Percentiles rank a stretch among this genome's conserved stretches.
These are phyloP conservation scores for Cydia pomonella DNA, from an alignment of 1,140 invertebrate species.

Conservation along the genomic window DNA sequence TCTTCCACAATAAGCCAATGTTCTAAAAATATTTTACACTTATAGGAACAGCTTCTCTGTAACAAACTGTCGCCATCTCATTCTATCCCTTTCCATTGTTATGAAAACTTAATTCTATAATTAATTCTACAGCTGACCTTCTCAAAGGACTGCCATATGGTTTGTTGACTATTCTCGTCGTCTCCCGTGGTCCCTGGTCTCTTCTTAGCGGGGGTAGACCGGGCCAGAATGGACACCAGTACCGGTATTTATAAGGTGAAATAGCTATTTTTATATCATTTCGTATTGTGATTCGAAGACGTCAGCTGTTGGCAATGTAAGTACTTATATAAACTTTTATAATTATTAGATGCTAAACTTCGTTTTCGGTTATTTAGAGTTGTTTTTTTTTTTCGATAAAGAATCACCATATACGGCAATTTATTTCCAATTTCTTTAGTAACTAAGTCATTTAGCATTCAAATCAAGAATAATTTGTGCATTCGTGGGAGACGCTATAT, in stretches of 20 bases:
- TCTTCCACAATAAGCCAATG: too few relatives aligned
- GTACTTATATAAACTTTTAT: neutral
- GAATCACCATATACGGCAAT: too few relatives aligned
- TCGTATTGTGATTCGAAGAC: constrained; percentile 6
- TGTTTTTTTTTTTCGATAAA: too few relatives aligned
- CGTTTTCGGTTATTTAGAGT: too few relatives aligned
- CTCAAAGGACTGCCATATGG: neutral
- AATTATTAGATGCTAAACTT: neutral
- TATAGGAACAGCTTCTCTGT: too few relatives aligned
- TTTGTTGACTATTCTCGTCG: neutral
- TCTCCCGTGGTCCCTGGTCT: constrained; percentile 5
- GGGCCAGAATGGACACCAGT: neutral
- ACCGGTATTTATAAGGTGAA: constrained; percentile 19
- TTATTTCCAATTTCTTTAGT: too few relatives aligned
- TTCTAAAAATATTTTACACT: too few relatives aligned
- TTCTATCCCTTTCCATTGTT: too few relatives aligned
- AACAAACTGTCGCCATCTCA: too few relatives aligned
- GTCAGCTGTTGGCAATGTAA: neutral
- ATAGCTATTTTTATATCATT: neutral
- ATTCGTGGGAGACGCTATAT: too few relatives aligned
- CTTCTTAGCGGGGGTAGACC: constrained; percentile 15
- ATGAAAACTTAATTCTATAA: neutral
- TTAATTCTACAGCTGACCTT: neutral
- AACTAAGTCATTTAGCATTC: too few relatives aligned
- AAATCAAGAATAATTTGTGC: too few relatives aligned